These are phyloP conservation scores for Turritopsis rubra DNA, from an alignment of 30 jellyfish, hydroid and myxozoan species.

Conservation along the genomic window DNA sequence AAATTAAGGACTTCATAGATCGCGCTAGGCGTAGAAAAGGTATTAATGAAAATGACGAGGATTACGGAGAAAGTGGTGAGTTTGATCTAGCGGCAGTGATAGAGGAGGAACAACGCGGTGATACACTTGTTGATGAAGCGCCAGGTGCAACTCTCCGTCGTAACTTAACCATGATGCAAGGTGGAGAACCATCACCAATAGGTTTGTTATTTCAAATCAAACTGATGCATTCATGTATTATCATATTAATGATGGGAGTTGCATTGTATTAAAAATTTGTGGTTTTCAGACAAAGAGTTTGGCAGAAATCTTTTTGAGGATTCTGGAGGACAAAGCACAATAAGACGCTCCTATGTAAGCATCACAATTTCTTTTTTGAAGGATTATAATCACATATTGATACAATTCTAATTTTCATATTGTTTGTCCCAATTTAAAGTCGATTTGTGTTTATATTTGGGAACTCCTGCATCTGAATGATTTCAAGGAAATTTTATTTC, in stretches of 20 bases:
- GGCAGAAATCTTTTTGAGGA: conserved; percentile 45
- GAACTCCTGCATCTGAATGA: neutral
- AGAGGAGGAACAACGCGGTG: conserved; percentile 95
- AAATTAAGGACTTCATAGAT: conserved; percentile 89
- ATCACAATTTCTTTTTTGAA: neutral
- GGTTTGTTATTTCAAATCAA: conserved; percentile 15
- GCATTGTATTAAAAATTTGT: neutral
- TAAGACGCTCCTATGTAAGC: conserved; percentile 48
- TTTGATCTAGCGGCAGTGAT: conserved; percentile 84
- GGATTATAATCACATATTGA: no score
- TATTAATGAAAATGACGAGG: conserved; percentile 67
- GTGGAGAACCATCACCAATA: conserved; percentile 94
- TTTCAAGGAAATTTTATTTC: neutral
- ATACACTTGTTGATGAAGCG: conserved; percentile 82
- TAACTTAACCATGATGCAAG: conserved; percentile 97
- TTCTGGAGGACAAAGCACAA: conserved; percentile 67
- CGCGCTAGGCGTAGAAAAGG: conserved; percentile 98
- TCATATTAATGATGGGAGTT: no score
- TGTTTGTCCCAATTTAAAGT: neutral
- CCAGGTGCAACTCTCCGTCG: conserved; percentile 99
- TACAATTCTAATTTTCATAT: neutral
- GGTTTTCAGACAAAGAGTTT: conserved; percentile 51
- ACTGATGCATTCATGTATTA: conserved; percentile 7
- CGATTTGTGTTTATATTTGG: neutral
- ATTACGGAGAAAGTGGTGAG: conserved; percentile 81